Evolutionary conservation across 1,140 invertebrate species (phyloP), one percentile per base, ranked within the genome.

Genomic region (Papilio aristodemus): DNA sequence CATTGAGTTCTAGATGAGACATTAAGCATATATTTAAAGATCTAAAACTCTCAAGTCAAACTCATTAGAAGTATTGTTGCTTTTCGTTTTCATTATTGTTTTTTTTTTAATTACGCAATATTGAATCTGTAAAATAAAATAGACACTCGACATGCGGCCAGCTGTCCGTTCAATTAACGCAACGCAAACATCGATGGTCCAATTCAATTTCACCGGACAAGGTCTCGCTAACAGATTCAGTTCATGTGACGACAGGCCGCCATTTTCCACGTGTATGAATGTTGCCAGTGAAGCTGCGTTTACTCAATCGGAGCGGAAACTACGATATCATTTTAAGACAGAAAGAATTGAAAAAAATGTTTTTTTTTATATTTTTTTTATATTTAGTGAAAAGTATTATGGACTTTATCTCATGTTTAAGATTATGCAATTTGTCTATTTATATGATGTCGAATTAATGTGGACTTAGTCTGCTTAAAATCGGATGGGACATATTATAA

Each of bases 251-350:
- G 0, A 54, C 46, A 19, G 27, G 46, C 46, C 46, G 46, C 46
- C 46, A 54, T 54, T 54, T 54, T 54, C n/a, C n/a, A 19, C 10
- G 14, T 54, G 19, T 54, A 9, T 22, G 19, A 54, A 9, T 32
- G 27, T 32, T 32, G 27, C 27, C 27, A 32, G 14, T 19, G 19
- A 54, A 11, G 9, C 11, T 22, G 19, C 19, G 19, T 54, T 32
- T 32, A 54, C 46, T 22, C 46, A 54, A 54, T 54, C 46, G 17
- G 22, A 54, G 46, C 46, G 46, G 46, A 54, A 54, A 54, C 19
- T 13, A 54, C 22, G 46, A 54, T 25, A 25, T 11, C 10, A 54
- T 54, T 54, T 19, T 54, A 46, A 7, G 2, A 54, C 19, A 54
- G 43, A 50, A 50, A 10, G 8, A 10, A 50, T 9, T 6, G 7